Evolutionary conservation across 2,888 invertebrate species (phyloP).

Genomic region (Mycalesis mineus): DNA sequence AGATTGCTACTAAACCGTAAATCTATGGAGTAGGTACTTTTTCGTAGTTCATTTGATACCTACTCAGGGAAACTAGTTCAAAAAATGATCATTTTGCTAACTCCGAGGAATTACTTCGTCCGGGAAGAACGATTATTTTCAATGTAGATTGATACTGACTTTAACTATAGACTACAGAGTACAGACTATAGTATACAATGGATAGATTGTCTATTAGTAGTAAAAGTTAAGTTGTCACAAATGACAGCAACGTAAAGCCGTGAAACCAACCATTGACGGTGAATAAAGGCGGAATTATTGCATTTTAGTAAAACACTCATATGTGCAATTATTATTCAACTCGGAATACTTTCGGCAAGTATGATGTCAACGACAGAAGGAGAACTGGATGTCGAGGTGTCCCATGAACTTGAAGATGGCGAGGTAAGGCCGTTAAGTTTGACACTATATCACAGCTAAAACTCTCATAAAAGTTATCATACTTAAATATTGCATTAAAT

Average conservation of each 20-base stretch:
- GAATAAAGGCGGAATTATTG: conserved; percentile 51
- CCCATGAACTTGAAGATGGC: conserved; percentile 82
- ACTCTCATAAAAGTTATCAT: conserved; percentile 11
- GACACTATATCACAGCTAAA: background rate
- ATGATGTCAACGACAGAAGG: conserved; percentile 80
- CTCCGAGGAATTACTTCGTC: too few relatives aligned
- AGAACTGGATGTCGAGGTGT: conserved; percentile 77
- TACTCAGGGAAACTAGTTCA: too few relatives aligned
- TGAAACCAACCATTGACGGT: conserved; percentile 22
- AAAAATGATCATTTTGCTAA: too few relatives aligned
- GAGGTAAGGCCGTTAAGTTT: conserved; percentile 72
- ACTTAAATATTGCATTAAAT: conserved; percentile 1
- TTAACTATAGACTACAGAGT: too few relatives aligned
- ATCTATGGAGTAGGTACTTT: too few relatives aligned
- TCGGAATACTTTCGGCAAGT: conserved; percentile 35
- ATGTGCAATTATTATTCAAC: conserved; percentile 47
- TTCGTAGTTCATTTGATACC: too few relatives aligned
- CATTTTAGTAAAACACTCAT: conserved; percentile 49
- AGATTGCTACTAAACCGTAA: too few relatives aligned
- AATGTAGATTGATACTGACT: too few relatives aligned
- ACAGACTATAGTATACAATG: too few relatives aligned
- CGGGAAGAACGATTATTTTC: too few relatives aligned
- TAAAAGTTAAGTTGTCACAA: background rate
- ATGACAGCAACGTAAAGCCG: conserved; percentile 40
- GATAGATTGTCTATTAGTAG: too few relatives aligned